A percentile compares a stretch with the other conserved stretches of the same genome.
Conservation (phyloP, 2,113 vertebrate genomes). For the Trogon melanurus region DNA sequence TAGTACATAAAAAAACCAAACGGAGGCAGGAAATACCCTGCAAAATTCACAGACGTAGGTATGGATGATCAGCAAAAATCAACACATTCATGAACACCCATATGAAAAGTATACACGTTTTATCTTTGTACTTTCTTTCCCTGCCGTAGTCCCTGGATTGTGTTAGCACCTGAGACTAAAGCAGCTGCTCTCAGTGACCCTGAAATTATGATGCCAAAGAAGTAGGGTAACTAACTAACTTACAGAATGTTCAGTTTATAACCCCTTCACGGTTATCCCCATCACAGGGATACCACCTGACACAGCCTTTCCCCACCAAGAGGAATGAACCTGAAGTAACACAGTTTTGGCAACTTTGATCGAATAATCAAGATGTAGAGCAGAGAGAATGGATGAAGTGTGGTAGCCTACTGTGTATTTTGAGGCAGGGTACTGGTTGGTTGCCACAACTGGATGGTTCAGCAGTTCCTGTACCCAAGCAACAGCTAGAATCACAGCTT, state of each 20-base stretch:
- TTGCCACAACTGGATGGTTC: not conserved
- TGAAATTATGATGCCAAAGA: not conserved
- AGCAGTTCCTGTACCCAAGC: not conserved
- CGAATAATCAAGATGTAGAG: not conserved
- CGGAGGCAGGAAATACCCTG: not conserved
- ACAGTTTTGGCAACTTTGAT: not conserved
- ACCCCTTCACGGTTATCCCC: not conserved
- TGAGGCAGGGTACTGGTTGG: rapidly evolving
- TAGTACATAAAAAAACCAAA: not conserved
- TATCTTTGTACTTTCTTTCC: not conserved
- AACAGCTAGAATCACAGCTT: not conserved
- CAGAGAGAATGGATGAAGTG: not conserved
- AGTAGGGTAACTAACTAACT: not conserved
- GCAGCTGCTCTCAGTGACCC: not conserved
- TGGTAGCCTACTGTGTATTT: not conserved
- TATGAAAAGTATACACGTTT: not conserved
- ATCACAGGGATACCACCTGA: not conserved
- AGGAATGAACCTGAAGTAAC: not conserved
- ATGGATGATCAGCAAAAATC: not conserved
- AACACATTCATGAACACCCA: not conserved
- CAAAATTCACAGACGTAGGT: not conserved
- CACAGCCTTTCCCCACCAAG: not conserved
- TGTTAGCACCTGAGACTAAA: not conserved
- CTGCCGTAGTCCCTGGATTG: not conserved
- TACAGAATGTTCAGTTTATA: not conserved